A percentile compares a stretch with the other conserved stretches of the same genome.
These are phyloP conservation scores for Cephonodes hylas DNA, from an alignment of 2,888 invertebrate species.

Conservation along the genomic window DNA sequence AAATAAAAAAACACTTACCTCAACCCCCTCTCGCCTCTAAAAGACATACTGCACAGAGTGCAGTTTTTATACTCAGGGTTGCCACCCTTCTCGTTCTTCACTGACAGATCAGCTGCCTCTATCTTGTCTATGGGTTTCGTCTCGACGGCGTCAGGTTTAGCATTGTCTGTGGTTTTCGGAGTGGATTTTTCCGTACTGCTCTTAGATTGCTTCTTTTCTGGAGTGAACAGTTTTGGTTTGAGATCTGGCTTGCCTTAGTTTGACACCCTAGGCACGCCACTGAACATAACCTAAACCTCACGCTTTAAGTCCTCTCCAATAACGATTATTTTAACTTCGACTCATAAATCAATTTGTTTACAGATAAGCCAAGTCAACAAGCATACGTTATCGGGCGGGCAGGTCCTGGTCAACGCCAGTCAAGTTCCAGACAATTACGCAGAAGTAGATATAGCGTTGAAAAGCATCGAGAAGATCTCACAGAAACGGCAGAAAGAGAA, in stretches of 20 bases:
- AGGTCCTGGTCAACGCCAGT: slow-evolving; percentile 52
- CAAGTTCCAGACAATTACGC: slow-evolving; percentile 33
- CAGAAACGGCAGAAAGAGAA: slow-evolving; percentile 44
- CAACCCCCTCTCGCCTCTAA: slow-evolving; percentile 61
- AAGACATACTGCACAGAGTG: slow-evolving; percentile 52
- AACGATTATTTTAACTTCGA: too few relatives aligned
- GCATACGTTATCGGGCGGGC: slow-evolving; percentile 58
- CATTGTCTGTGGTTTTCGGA: slow-evolving; percentile 17
- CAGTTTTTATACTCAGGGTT: slow-evolving; percentile 45
- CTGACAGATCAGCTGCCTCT: slow-evolving; percentile 18
- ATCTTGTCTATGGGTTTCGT: slow-evolving; percentile 17
- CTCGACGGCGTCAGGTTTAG: slow-evolving; percentile 11
- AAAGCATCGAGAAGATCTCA: slow-evolving; percentile 45
- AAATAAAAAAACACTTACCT: too few relatives aligned
- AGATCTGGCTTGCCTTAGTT: too few relatives aligned
- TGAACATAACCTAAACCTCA: too few relatives aligned
- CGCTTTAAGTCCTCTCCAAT: too few relatives aligned
- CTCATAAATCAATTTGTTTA: too few relatives aligned
- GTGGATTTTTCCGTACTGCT: slow-evolving; percentile 22
- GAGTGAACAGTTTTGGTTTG: slow-evolving; percentile 51
- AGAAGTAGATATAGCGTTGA: slow-evolving; percentile 48
- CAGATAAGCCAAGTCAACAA: slow-evolving; percentile 61
- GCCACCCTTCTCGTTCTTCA: slow-evolving; percentile 28
- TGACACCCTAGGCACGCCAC: too few relatives aligned
- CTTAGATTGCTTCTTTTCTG: slow-evolving; percentile 39